phyloP scores from a whole-genome alignment of 2,888 invertebrate genomes.

The Fragum whitleyi region DNA sequence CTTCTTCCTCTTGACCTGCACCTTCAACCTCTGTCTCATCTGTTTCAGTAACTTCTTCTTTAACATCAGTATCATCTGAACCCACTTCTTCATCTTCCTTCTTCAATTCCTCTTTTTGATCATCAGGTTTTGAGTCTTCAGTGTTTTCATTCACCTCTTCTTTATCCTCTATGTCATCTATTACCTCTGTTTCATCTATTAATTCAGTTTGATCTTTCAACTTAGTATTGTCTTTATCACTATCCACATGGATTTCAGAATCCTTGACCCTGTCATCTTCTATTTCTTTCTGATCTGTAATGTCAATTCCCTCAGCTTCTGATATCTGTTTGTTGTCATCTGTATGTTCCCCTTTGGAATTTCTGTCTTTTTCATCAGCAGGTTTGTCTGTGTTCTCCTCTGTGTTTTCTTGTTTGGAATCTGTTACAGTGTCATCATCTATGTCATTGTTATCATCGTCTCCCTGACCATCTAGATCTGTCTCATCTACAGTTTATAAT shows the following conservation, averaged over 20 bases:
- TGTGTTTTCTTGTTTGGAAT: not conserved
- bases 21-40: constrained; percentile 34
- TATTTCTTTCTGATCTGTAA: not conserved
- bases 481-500: constrained; percentile 1
- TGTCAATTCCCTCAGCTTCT: not conserved
- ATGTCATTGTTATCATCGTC: not conserved
- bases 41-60: constrained; percentile 1
- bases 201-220: constrained; percentile 27
- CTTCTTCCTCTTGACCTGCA: constrained; percentile 19
- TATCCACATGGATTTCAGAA: not conserved
- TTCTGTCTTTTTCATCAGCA: not conserved
- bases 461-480: constrained; percentile 6
- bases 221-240: constrained; percentile 22
- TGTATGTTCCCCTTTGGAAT: not conserved
- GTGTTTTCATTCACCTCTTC: not conserved
- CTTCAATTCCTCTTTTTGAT: not conserved
- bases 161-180: constrained; percentile 10
- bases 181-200: constrained; percentile 22
- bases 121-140: not conserved
- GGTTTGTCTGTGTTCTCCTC: not conserved
- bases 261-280: not conserved
- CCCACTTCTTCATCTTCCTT: not conserved
- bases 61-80: constrained; percentile 16
- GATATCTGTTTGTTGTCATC: not conserved
- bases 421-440: constrained; percentile 33